Conservation (phyloP, 2,888 invertebrate species). For the Graphium colonna region DNA sequence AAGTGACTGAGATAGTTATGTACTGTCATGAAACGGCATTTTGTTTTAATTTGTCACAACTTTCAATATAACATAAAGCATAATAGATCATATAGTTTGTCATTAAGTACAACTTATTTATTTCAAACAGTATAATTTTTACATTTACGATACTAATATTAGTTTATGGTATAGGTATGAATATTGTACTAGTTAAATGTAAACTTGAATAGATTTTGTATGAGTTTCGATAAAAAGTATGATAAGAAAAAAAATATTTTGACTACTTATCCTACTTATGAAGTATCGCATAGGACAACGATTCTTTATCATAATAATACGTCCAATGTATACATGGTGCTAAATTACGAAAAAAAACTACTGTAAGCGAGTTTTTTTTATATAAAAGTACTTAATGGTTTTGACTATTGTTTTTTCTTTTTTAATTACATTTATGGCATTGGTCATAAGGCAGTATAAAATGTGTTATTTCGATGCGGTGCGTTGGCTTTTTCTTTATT, state of each 20-base stretch:
- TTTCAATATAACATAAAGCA: slow-evolving; percentile 21
- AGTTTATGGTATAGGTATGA: no score
- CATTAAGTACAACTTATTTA: background rate
- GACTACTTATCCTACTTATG: background rate
- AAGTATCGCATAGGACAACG: background rate
- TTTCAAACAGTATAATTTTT: no score
- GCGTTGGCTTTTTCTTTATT: no score
- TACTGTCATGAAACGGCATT: background rate
- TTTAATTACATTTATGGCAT: background rate
- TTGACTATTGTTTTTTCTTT: slow-evolving; percentile 1
- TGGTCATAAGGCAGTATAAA: background rate
- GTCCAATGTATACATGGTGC: slow-evolving; percentile 12
- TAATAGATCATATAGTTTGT: no score
- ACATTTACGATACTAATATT: no score
- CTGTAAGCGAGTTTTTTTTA: no score
- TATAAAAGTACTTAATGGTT: slow-evolving; percentile 11
- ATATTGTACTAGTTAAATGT: no score
- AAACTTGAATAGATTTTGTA: no score
- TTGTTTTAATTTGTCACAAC: background rate
- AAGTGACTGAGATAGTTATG: background rate
- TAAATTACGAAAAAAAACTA: background rate
- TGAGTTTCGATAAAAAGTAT: no score
- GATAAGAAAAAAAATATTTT: background rate
- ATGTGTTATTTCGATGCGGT: background rate
- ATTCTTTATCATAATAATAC: background rate